These are phyloP conservation scores for Lepidurus packardi DNA, from an alignment of 1,140 invertebrate species.

Conservation along the genomic window DNA sequence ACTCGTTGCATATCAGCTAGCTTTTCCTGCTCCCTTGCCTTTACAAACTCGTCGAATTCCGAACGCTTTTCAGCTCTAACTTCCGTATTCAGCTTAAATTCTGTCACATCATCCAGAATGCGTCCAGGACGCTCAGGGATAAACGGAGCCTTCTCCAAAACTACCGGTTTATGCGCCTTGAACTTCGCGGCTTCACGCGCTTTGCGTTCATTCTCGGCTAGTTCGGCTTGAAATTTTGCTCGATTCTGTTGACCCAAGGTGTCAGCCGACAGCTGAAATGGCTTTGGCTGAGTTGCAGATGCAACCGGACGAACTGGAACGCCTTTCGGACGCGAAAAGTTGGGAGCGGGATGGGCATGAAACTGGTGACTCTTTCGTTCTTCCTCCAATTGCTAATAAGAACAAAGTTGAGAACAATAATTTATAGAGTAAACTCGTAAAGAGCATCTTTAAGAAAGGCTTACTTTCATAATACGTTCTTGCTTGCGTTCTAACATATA, in stretches of 20 bases:
- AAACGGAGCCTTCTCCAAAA: background rate
- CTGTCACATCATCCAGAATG: background rate
- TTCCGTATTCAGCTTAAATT: conserved; percentile 25
- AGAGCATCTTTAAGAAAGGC: background rate
- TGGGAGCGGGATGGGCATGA: conserved; percentile 23
- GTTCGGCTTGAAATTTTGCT: background rate
- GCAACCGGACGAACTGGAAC: background rate
- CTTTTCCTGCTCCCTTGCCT: conserved; percentile 25
- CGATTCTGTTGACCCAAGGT: background rate
- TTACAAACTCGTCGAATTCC: conserved; percentile 20
- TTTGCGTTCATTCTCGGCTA: conserved; percentile 6
- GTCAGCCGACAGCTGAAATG: background rate
- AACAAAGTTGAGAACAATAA: conserved; percentile 3
- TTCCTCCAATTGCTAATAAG: conserved; percentile 11
- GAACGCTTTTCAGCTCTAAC: conserved; percentile 19
- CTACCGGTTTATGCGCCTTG: background rate
- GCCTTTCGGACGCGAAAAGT: conserved; percentile 19
- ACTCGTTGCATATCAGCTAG: background rate
- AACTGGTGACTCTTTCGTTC: conserved; percentile 22
- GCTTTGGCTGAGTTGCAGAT: background rate
- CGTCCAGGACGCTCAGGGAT: background rate
- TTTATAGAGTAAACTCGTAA: background rate
- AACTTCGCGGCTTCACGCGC: background rate
- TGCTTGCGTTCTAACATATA: background rate
- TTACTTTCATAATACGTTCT: conserved; percentile 26